Base-by-base conservation (phyloP, 2,888 invertebrate genomes). In the Eucera pruinosa region DNA sequence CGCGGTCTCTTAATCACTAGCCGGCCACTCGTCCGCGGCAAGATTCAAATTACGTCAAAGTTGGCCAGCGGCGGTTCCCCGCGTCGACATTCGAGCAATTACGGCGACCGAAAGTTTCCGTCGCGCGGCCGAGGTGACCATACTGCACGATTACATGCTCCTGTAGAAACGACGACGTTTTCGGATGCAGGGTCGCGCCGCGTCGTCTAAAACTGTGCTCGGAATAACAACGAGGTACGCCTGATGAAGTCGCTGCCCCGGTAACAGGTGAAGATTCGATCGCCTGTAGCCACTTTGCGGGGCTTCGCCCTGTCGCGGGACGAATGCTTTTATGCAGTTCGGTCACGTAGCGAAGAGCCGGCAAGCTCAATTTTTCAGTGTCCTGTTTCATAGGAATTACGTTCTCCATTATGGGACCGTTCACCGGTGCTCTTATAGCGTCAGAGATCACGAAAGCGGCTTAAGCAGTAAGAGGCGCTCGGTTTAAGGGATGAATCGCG, bases 61-160 rank as follows among this genome's bases (percentile, higher is more conserved):
- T 89, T 87, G 79, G 65, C 73, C 54, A 60, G 50, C 50, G 50
- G 80, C 66, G 81, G 77, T 78, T 68, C 33, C 50, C 64, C 74
- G 76, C 75, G 86, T 85, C 83, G 87, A 89, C 88, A 88, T 89
- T 86, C 82, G 74, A 78, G 82, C 86, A 89, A 90, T 90, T 90
- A 88, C 73, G 86, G 80, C 77, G 71, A 52, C 71, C 58, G 80
- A 80, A 87, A 85, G 85, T 89, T 86, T 80, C 50, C 43, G 39
- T 39, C 20, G 33, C 50, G 54, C 54, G 61, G 11, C n/a, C n/a
- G 18, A 7, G 7, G 23, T n/a, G 33, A 48, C 2, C 13, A 41
- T 33, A 30, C 13, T 6, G 48, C 25, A 27, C n/a, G n/a, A n/a
- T n/a, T n/a, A n/a, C n/a, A 47, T 23, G 18, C 50, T 23, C 20